Base-by-base conservation (phyloP, 2,113 vertebrate species). In the Gnathonemus longibarbis region DNA sequence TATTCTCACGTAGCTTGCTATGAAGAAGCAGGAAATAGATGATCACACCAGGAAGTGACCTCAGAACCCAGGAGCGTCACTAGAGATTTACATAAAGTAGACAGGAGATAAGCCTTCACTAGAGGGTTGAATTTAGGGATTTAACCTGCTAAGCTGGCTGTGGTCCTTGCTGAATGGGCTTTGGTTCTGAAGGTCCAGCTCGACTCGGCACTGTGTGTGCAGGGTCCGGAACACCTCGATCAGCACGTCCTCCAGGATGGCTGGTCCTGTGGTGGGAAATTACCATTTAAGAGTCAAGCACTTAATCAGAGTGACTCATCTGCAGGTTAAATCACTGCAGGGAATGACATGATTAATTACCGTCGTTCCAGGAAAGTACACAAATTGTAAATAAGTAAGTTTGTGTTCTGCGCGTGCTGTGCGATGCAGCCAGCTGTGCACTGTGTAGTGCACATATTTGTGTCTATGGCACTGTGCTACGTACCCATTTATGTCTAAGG, bases 1-100 rank as follows among this genome's bases (percentile, higher is more conserved):
- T 99, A 94, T 99, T 99, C 95, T 99, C 98, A 90, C 98, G 94
- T 42, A 99, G 95, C 95, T 99, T 99, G 94, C 98, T 99, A 89
- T 91, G 94, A 94, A 91, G 91, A 87, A 92, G 91, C 46, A 91
- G 91, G 77, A 89, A 85, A 86, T 7, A 74, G 8, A 13, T 24
- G 45, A 48, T 27, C 13, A 48, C n/a, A 27, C 15, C 35, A 74
- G 46, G 46, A 74, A 24, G 42, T 84, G 13, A 45, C 45, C 49
- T n/a, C 50, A 53, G 50, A 87, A 9, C n/a, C 45, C 46, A 86
- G 24, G n/a, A n/a, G 9, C 9, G 3, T 50, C 45, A 6, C 45
- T 13, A 50, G 35, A 80, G 74, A 70, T 70, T 31, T 31, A 66
- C 8, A n/a, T 11, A 66, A 66, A 1, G 24, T 27, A 31, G 10